These are phyloP conservation scores for Lepidocolaptes lacrymiger DNA, from an alignment of 2,797 vertebrate species.

Conservation along the genomic window DNA sequence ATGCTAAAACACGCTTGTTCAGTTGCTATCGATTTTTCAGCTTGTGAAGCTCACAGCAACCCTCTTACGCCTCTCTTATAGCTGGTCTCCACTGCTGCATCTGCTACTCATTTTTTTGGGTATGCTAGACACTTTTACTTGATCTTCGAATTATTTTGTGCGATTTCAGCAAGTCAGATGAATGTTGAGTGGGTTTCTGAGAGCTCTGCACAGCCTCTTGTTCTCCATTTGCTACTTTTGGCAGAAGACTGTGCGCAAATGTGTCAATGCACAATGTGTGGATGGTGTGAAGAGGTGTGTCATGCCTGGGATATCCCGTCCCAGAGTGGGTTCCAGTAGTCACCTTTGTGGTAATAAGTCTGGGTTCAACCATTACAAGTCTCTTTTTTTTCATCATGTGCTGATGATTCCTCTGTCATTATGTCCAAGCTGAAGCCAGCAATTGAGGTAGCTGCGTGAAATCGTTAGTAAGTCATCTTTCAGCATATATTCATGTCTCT, in stretches of 20 bases:
- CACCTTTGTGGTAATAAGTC: rapidly evolving
- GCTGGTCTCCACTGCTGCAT: background rate
- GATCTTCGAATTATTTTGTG: background rate
- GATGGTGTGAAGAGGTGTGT: background rate
- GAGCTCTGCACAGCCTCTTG: background rate
- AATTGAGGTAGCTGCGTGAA: background rate
- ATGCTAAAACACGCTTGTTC: background rate
- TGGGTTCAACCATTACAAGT: background rate
- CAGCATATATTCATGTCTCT: background rate
- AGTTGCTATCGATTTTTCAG: background rate
- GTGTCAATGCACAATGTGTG: background rate
- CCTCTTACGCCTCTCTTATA: background rate
- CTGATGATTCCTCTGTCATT: background rate
- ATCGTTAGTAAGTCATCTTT: background rate
- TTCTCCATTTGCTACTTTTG: background rate
- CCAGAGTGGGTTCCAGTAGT: background rate
- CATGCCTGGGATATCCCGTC: rapidly evolving
- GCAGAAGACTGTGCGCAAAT: too few relatives aligned
- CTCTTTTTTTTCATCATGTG: background rate
- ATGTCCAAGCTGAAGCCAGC: background rate
- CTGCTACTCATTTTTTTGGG: background rate
- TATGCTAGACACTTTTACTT: background rate
- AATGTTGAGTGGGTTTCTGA: background rate
- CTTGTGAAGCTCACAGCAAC: background rate
- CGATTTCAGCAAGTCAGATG: background rate